Conservation (phyloP, 2,888 invertebrate species). For the Sipha maydis region DNA sequence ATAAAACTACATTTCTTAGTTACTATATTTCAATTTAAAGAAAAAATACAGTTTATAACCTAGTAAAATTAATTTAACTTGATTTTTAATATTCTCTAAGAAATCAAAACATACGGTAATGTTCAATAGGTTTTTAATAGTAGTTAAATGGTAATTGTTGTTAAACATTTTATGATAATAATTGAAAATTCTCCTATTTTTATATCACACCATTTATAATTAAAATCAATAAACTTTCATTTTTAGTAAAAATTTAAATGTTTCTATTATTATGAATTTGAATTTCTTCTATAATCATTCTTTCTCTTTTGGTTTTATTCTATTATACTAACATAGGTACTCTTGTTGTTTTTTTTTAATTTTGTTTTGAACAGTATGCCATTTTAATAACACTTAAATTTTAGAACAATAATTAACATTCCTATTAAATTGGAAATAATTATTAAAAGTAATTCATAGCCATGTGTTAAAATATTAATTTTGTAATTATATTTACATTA, state of each 20-base stretch:
- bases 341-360: slow-evolving; percentile 30
- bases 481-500: slow-evolving; percentile 39
- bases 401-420: slow-evolving; percentile 46
- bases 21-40: background rate
- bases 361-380: slow-evolving; percentile 41
- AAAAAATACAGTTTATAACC: background rate
- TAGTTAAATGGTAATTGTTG: background rate
- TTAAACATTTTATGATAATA: background rate
- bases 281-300: background rate
- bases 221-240: background rate
- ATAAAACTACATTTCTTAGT: background rate
- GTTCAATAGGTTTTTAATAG: background rate
- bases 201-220: background rate
- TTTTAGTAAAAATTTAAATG: background rate
- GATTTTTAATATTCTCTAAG: background rate
- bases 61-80: background rate
- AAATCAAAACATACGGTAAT: background rate
- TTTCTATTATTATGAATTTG: background rate
- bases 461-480: slow-evolving; percentile 35
- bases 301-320: background rate
- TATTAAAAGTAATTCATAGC: slow-evolving; percentile 22
- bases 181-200: background rate
- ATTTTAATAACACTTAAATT: slow-evolving; percentile 32
- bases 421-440: slow-evolving; percentile 52
- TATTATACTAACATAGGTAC: background rate